phyloP scores from a whole-genome alignment of 2,888 invertebrate genomes.

The Himalopsyche anomala region DNA sequence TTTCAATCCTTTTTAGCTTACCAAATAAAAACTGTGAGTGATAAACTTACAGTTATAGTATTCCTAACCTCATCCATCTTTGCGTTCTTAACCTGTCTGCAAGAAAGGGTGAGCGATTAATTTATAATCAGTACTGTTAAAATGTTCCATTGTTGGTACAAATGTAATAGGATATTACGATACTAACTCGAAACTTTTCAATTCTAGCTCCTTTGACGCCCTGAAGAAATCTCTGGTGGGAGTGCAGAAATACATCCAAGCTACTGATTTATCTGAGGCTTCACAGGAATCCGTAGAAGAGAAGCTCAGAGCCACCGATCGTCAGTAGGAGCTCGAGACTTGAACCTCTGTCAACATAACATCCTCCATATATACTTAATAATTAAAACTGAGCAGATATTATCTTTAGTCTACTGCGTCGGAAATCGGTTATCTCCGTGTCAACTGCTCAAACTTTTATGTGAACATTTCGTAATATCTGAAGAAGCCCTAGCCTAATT shows the following conservation, averaged over 20 bases:
- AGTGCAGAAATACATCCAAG: constrained; percentile 98
- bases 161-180: constrained; percentile 69
- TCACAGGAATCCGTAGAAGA: constrained; percentile 95
- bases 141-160: background rate
- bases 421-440: constrained; percentile 16
- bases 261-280: constrained; percentile 95
- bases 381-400: background rate
- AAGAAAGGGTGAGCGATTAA: no score
- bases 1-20: no score
- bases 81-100: no score
- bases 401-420: background rate
- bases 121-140: no score
- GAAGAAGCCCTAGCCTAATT: background rate
- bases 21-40: no score
- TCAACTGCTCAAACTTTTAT: constrained; percentile 34
- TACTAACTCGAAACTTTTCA: background rate
- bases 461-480: constrained; percentile 17
- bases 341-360: background rate
- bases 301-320: constrained; percentile 95
- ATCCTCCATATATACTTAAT: constrained; percentile 13
- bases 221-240: constrained; percentile 97
- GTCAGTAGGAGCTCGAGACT: constrained; percentile 80
- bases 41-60: no score
- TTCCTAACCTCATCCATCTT: no score
- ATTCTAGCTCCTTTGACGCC: constrained; percentile 94